Percentiles rank a stretch among this genome's conserved stretches.
Conservation (phyloP, 1,140 invertebrate species). For the Metaphire vulgaris region DNA sequence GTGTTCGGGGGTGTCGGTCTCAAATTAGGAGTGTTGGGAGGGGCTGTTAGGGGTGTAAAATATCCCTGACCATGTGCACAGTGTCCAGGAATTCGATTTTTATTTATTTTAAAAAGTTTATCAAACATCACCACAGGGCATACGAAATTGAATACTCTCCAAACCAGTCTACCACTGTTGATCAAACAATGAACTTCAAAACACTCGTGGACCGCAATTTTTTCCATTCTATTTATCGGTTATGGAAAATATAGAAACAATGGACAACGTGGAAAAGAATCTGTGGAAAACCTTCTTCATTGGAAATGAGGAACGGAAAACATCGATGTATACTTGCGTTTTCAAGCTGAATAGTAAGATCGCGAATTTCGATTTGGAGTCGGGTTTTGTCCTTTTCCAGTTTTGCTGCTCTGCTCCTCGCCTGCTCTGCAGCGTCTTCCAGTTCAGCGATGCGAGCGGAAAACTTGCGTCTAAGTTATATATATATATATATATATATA, state of each 20-base stretch:
- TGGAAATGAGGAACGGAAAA: no score
- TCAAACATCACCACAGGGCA: no score
- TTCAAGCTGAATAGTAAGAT: conserved; percentile 50
- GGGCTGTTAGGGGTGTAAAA: no score
- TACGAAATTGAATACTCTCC: no score
- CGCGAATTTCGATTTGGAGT: conserved; percentile 46
- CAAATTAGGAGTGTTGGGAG: no score
- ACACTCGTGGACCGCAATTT: neutral
- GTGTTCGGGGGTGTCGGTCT: no score
- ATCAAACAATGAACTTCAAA: neutral
- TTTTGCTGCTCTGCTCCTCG: conserved; percentile 38
- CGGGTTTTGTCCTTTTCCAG: conserved; percentile 50
- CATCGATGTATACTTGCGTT: conserved; percentile 37
- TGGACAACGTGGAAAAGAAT: neutral
- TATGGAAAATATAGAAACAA: neutral
- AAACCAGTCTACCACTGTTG: neutral
- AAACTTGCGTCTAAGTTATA: conserved; percentile 42
- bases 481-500: neutral
- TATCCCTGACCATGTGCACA: no score
- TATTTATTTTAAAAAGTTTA: no score
- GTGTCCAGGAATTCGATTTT: no score
- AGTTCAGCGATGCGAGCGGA: conserved; percentile 46
- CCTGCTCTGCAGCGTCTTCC: conserved; percentile 43
- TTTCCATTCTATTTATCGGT: neutral
- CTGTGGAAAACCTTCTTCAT: neutral